A percentile compares a stretch with the other conserved stretches of the same genome.
These are phyloP conservation scores for Trididemnum nubilum DNA, from an alignment of 23 tunicate species.

Conservation along the genomic window DNA sequence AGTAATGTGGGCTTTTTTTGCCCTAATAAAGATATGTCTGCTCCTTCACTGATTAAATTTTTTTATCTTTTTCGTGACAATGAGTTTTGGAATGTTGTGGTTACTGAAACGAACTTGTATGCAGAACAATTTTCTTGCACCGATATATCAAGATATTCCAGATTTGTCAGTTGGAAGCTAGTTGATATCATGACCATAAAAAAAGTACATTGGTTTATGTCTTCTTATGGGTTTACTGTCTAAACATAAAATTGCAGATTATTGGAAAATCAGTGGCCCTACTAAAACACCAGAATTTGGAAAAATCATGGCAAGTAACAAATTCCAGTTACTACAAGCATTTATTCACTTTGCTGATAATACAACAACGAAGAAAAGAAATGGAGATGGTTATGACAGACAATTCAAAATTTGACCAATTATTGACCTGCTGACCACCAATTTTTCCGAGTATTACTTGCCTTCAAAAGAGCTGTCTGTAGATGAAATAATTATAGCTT, in stretches of 20 bases:
- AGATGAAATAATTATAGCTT: slow-evolving; percentile 35
- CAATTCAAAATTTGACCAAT: slow-evolving; percentile 36
- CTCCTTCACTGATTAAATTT: slow-evolving; percentile 16
- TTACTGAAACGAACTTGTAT: slow-evolving; percentile 27
- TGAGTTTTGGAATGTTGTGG: slow-evolving; percentile 33
- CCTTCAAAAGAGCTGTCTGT: slow-evolving; percentile 31
- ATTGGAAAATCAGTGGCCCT: slow-evolving; percentile 15
- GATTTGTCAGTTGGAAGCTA: slow-evolving; percentile 30
- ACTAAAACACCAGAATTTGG: slow-evolving; percentile 34
- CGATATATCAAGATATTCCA: slow-evolving; percentile 23
- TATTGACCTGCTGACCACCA: slow-evolving; percentile 31
- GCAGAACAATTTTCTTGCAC: slow-evolving; percentile 29
- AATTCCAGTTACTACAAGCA: slow-evolving; percentile 21
- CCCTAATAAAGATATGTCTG: slow-evolving; percentile 31
- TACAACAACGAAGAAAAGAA: slow-evolving; percentile 10
- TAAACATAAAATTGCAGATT: slow-evolving; percentile 32
- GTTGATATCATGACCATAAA: slow-evolving; percentile 24
- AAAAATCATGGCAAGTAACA: slow-evolving; percentile 32
- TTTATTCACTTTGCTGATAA: slow-evolving; percentile 42
- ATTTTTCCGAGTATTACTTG: slow-evolving; percentile 16
- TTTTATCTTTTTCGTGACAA: slow-evolving; percentile 12
- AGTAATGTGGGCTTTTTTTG: slow-evolving; percentile 28
- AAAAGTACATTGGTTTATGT: slow-evolving; percentile 32
- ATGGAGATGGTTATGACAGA: slow-evolving; percentile 31
- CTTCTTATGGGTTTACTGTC: slow-evolving; percentile 27